Evolutionary conservation across 2,797 vertebrate species (phyloP).

Genomic region (Karalla daura): DNA sequence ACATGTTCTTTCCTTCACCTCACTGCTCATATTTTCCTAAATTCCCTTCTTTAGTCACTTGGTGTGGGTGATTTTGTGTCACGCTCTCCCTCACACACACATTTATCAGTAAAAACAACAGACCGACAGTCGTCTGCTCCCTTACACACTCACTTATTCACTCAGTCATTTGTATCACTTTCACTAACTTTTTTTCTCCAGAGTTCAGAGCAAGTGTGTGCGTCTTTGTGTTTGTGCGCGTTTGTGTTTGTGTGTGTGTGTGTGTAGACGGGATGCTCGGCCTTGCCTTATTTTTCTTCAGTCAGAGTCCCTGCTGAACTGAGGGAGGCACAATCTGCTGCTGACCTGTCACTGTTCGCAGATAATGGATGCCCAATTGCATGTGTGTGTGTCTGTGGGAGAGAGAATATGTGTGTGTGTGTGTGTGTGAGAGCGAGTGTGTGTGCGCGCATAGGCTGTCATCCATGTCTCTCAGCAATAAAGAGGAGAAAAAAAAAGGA

Average conservation of each 20-base stretch:
- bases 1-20: background rate
- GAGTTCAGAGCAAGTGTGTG: slow-evolving; percentile 15
- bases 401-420: slow-evolving; percentile 1
- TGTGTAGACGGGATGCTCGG: slow-evolving; percentile 8
- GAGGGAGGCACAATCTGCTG: slow-evolving; percentile 72
- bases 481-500: slow-evolving; percentile 33
- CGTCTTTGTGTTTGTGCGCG: slow-evolving; percentile 32
- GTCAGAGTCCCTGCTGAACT: slow-evolving; percentile 69
- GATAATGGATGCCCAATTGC: slow-evolving; percentile 73
- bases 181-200: background rate
- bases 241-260: slow-evolving; percentile 54
- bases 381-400: slow-evolving; percentile 29
- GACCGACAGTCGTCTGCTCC: too few species aligned
- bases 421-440: slow-evolving; percentile 18
- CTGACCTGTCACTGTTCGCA: slow-evolving; percentile 78
- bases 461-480: slow-evolving; percentile 66
- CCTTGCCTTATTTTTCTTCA: slow-evolving; percentile 57
- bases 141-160: background rate
- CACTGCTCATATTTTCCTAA: background rate
- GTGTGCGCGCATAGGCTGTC: slow-evolving; percentile 23
- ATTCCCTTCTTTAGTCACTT: too few species aligned
- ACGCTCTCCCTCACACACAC: background rate
- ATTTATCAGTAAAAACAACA: background rate
- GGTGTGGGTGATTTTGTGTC: too few species aligned
- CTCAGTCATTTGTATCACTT: background rate